Conservation (phyloP, 1,140 invertebrate genomes). For the Neodiprion lecontei region DNA sequence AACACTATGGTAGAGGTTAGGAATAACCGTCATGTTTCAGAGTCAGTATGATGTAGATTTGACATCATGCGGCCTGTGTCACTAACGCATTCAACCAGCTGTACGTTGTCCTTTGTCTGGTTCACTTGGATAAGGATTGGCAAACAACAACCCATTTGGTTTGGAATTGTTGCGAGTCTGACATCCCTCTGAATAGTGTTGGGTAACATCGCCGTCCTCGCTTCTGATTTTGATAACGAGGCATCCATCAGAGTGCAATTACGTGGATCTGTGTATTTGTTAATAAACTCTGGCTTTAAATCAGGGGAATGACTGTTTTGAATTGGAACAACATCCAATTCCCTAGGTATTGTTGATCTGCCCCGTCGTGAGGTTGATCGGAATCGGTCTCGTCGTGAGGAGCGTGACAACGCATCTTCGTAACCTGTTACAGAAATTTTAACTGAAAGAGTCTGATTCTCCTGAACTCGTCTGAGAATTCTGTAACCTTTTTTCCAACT, state of each 20-base stretch:
- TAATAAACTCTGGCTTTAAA: not conserved
- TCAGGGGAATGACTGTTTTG: not conserved
- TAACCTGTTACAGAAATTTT: not conserved
- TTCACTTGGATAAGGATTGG: not conserved
- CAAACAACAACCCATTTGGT: not conserved
- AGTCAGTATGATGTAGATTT: conserved; percentile 1
- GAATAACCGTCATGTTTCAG: not conserved
- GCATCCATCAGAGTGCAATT: conserved; percentile 6
- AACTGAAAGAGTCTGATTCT: not conserved
- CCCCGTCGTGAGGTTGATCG: not conserved
- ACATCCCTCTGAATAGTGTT: not conserved
- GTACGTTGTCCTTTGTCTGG: not conserved
- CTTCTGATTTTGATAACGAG: not conserved
- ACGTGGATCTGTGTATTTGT: not conserved
- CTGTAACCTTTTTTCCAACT: not conserved
- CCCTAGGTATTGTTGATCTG: not conserved
- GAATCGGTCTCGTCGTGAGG: not conserved
- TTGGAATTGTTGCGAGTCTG: not conserved
- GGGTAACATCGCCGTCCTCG: not conserved
- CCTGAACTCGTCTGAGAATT: not conserved
- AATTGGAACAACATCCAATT: not conserved
- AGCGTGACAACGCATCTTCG: not conserved
- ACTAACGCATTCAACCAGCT: not conserved
- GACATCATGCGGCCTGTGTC: not conserved
- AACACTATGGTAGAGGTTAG: not conserved